Percentiles rank a stretch among this genome's conserved stretches.
Conservation (phyloP, 2,888 invertebrate genomes). For the Leptinotarsa rubiginosa region DNA sequence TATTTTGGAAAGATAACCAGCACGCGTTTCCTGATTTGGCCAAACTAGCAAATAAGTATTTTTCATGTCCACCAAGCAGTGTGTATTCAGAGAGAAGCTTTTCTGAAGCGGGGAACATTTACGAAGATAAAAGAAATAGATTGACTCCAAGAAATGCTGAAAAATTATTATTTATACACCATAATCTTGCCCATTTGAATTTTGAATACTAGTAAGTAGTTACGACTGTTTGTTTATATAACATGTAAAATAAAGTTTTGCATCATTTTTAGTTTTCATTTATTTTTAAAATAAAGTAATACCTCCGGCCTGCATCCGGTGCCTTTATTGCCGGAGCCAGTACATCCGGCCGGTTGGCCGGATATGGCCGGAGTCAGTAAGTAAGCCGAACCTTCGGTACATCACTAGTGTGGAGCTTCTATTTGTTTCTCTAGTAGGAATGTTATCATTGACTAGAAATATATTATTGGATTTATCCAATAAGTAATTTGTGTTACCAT, state of each 20-base stretch:
- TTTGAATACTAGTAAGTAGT: neutral
- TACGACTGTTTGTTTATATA: neutral
- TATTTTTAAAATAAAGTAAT: constrained; percentile 18
- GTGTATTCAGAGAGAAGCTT: constrained; percentile 8
- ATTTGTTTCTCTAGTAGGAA: no score
- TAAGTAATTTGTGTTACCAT: no score
- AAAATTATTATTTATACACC: constrained; percentile 18
- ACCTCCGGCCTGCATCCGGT: constrained; percentile 11
- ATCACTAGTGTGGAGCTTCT: no score
- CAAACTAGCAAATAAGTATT: neutral
- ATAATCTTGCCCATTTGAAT: neutral
- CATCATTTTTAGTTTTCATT: neutral
- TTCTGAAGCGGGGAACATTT: constrained; percentile 23
- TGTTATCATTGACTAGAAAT: no score
- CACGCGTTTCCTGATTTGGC: neutral
- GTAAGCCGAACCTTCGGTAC: constrained; percentile 21
- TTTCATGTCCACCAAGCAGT: neutral
- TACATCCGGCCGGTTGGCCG: constrained; percentile 10
- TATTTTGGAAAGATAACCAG: neutral
- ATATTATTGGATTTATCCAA: no score
- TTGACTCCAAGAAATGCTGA: constrained; percentile 10
- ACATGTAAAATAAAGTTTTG: neutral
- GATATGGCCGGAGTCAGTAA: constrained; percentile 20
- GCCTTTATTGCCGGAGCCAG: constrained; percentile 16
- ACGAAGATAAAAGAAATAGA: constrained; percentile 22